These are phyloP conservation scores for Chaetophractus vellerosus DNA, from an alignment of 2,797 vertebrate genomes.

Conservation along the genomic window DNA sequence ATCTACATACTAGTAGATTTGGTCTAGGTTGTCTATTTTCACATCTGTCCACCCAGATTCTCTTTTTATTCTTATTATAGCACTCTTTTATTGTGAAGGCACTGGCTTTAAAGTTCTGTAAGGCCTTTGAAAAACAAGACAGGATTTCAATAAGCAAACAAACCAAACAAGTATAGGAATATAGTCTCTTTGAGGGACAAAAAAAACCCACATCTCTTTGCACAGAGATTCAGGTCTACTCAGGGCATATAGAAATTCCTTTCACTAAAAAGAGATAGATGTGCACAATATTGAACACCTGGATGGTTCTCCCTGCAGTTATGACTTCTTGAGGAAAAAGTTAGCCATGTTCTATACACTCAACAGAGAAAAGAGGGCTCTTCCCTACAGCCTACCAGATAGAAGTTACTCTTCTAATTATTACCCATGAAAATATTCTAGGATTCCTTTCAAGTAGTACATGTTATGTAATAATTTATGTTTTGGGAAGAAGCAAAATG, in stretches of 20 bases:
- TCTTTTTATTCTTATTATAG: neutral
- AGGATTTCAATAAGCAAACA: constrained; percentile 29
- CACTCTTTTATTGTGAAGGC: constrained; percentile 12
- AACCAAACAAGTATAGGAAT: constrained; percentile 2
- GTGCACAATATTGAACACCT: neutral
- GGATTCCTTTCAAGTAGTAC: constrained; percentile 82
- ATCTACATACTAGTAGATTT: neutral
- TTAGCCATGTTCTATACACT: neutral
- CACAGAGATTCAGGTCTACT: constrained; percentile 44
- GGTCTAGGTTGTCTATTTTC: neutral
- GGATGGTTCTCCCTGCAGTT: neutral
- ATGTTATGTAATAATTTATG: constrained; percentile 88
- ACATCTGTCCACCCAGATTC: neutral
- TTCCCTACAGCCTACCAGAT: neutral
- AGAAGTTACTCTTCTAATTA: constrained; percentile 57
- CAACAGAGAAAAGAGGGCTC: neutral
- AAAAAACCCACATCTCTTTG: neutral
- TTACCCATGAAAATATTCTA: constrained; percentile 68
- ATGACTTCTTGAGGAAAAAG: constrained; percentile 14
- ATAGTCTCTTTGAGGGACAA: neutral
- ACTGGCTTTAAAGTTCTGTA: neutral
- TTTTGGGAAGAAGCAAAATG: constrained; percentile 82
- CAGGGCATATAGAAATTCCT: neutral
- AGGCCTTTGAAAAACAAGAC: constrained; percentile 8
- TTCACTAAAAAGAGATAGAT: neutral